Conservation (phyloP, 1,140 invertebrate species). For the roundworm (Caenorhabditis elegans) region DNA sequence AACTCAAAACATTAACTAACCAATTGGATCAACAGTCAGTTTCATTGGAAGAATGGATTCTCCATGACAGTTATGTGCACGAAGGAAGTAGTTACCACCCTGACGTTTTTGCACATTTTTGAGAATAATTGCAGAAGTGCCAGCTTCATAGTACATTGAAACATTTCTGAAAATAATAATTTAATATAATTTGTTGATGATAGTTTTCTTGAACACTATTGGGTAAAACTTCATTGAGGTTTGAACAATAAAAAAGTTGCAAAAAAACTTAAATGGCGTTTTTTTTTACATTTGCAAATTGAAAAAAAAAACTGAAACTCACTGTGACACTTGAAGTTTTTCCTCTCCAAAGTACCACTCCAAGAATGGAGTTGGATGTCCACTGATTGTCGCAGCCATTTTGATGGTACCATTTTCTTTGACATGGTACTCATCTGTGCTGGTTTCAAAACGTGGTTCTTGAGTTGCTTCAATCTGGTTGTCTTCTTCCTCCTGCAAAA, state of each 20-base stretch:
- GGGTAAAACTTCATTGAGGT: too few species aligned
- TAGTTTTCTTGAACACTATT: too few species aligned
- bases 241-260: too few species aligned
- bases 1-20: not conserved
- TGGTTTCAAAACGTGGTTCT: slow-evolving; percentile 53
- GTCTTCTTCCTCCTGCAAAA: slow-evolving; percentile 28
- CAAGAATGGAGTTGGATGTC: slow-evolving; percentile 48
- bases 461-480: slow-evolving; percentile 4
- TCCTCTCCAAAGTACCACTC: slow-evolving; percentile 51
- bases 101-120: slow-evolving; percentile 45
- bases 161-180: slow-evolving; percentile 33
- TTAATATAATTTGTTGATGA: too few species aligned
- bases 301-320: not conserved
- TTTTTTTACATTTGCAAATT: not conserved
- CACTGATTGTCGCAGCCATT: slow-evolving; percentile 51
- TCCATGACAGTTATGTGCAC: slow-evolving; percentile 53
- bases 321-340: slow-evolving; percentile 45
- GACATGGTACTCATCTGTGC: slow-evolving; percentile 47
- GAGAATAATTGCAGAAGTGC: slow-evolving; percentile 42
- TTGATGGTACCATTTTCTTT: slow-evolving; percentile 47
- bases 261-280: too few species aligned
- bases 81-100: slow-evolving; percentile 48
- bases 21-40: slow-evolving; percentile 32
- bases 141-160: slow-evolving; percentile 38
- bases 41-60: slow-evolving; percentile 48